These are phyloP conservation scores for Sinosuthora webbiana DNA, from an alignment of 2,113 vertebrate genomes.

Conservation along the genomic window DNA sequence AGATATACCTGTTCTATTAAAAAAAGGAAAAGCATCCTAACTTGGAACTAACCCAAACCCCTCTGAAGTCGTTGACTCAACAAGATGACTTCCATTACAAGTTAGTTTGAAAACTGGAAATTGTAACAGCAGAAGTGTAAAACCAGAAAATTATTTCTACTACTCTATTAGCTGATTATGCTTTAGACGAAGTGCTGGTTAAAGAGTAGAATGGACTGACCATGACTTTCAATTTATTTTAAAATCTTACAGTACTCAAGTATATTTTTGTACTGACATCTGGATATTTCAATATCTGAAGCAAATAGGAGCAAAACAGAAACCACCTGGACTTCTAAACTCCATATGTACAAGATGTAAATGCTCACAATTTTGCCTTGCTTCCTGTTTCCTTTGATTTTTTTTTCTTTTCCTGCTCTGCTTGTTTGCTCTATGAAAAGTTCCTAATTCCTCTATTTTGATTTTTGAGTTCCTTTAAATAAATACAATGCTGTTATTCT, in stretches of 20 bases:
- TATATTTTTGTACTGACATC: slow-evolving; percentile 33
- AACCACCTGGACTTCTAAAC: slow-evolving; percentile 45
- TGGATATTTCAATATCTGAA: slow-evolving; percentile 46
- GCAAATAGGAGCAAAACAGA: slow-evolving; percentile 28
- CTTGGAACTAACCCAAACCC: not conserved
- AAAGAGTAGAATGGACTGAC: not conserved
- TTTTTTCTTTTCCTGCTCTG: not conserved
- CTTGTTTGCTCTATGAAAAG: not conserved
- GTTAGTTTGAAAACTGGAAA: not conserved
- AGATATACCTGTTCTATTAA: not conserved
- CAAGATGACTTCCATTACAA: not conserved
- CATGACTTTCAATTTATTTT: not conserved
- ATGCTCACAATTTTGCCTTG: slow-evolving; percentile 5
- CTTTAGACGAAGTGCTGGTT: not conserved
- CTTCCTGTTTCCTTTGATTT: slow-evolving; percentile 26
- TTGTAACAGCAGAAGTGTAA: not conserved
- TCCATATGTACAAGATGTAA: slow-evolving; percentile 32
- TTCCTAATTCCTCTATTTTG: slow-evolving; percentile 26
- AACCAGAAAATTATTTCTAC: not conserved
- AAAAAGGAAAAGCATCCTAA: not conserved
- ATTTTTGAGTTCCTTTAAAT: slow-evolving; percentile 20
- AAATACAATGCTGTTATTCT: not conserved
- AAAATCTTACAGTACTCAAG: not conserved
- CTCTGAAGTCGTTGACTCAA: not conserved
- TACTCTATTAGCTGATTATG: not conserved